Evolutionary conservation across 2,888 invertebrate species (phyloP), one percentile per base, ranked within the genome.

Genomic region (Dicycla oo): DNA sequence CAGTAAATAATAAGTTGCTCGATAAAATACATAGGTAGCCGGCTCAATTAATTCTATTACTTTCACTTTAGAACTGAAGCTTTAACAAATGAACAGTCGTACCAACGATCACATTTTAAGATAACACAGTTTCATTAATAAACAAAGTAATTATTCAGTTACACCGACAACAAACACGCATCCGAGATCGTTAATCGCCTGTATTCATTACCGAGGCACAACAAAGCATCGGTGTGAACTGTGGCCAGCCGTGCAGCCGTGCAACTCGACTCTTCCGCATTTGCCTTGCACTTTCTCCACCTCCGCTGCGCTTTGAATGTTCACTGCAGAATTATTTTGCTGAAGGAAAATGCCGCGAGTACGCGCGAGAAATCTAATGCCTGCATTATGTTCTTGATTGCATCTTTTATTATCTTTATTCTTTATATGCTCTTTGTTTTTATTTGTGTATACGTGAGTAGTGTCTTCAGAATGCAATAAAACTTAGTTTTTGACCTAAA

Each of bases 231-330:
- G 80, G 80, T 83, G 83, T 78, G 78, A 80, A 82, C 77, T 78
- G 80, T 69, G 82, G 74, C 78, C 75, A 76, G 67, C 68, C 69
- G 40, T 73, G 73, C 73, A 67, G 73, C 73, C 82, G 84, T 63
- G 84, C 84, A 69, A 74, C 81, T 67, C 74, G 83, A 83, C 79
- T 84, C 89, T 92, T 91, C 91, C 91, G 91, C 90, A 83, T 90
- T 88, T 82, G 82, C 82, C 78, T 81, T 87, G 88, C 90, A 93
- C 93, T 93, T 93, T 93, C 92, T 88, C 91, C 79, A 78, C 71
- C 87, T 88, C 88, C 86, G 84, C 79, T 89, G 90, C 91, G 87
- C 88, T 89, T 83, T 84, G 87, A 87, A 86, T 87, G 87, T 86
- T 85, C 75, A 85, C 78, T 83, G 82, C 88, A 83, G 83, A 85